These are phyloP conservation scores for Epicampocera succincta DNA, from an alignment of 2,888 invertebrate genomes.

Conservation along the genomic window DNA sequence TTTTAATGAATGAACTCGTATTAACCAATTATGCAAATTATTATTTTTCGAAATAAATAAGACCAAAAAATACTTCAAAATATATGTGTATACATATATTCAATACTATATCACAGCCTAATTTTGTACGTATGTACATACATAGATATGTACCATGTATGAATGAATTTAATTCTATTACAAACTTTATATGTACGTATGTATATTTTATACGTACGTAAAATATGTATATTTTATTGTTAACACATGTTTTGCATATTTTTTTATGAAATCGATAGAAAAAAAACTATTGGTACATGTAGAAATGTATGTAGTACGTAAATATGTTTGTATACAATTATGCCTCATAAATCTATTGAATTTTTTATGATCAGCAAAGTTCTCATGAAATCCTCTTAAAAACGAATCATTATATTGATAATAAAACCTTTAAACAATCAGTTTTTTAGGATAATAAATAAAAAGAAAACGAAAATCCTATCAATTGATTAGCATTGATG, in stretches of 20 bases:
- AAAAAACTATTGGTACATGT: not conserved
- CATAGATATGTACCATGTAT: too few species aligned
- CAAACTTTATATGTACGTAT: not conserved
- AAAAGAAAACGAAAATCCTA: constrained; percentile 42
- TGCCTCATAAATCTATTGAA: constrained; percentile 48
- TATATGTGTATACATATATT: too few species aligned
- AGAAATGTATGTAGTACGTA: too few species aligned
- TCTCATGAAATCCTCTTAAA: constrained; percentile 65
- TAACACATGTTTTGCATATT: constrained; percentile 26
- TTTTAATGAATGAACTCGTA: too few species aligned
- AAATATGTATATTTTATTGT: not conserved
- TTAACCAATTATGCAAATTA: too few species aligned
- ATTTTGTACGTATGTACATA: too few species aligned
- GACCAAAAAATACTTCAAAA: too few species aligned
- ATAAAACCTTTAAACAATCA: constrained; percentile 47
- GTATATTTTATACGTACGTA: too few species aligned
- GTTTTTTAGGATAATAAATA: constrained; percentile 36
- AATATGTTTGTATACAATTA: constrained; percentile 48
- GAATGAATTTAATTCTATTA: constrained; percentile 1
- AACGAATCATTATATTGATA: constrained; percentile 49
- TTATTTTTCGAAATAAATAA: too few species aligned
- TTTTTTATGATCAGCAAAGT: constrained; percentile 42
- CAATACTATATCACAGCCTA: too few species aligned
- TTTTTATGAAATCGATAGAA: constrained; percentile 10
- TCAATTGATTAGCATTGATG: constrained; percentile 54